Evolutionary conservation across 2,113 vertebrate genomes (phyloP), one percentile per base, ranked within the genome.

Genomic region (Otolemur garnettii): DNA sequence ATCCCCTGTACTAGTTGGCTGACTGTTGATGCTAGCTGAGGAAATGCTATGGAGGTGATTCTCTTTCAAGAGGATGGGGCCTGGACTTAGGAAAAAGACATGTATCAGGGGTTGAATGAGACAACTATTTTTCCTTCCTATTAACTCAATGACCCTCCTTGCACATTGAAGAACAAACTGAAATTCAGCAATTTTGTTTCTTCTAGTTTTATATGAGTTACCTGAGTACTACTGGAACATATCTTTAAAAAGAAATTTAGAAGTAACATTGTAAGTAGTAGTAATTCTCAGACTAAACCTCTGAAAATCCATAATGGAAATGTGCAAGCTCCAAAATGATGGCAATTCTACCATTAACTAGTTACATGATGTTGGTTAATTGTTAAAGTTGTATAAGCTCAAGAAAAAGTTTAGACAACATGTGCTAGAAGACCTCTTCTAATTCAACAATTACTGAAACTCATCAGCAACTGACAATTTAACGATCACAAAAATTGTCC

Each of bases 231-330:
- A 91, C 21, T 55, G 10, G 42, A 85, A 89, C 12, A 71, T 11
- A 66, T 59, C 2, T 85, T 77, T 21, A n/a, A 38, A 69, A 88
- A 64, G 81, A 62, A 22, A 35, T 7, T 77, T 77, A 7, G 2
- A 96, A 86, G n/a, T 75, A 45, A 79, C 19, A 83, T 45, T 50
- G 45, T 50, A 50, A 50, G 28, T 81, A n/a, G 21, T 68, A 75
- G 53, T 38, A 95, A 94, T 92, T 38, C 66, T 95, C 81, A 93
- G 45, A 78, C 24, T 38, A 17, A 30, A 90, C 66, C 53, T 91
- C 50, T 45, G 53, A 91, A 95, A 91, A 95, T 84, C 22, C 75
- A 81, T 57, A 35, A 71, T 64, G 26, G 75, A 93, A 96, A 95
- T 45, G n/a, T 68, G 62, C 5, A 50, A 7, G 82, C 2, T 53